Evolutionary conservation across 2,113 vertebrate genomes (phyloP), one percentile per base, ranked within the genome.

Genomic region (Calypte anna): DNA sequence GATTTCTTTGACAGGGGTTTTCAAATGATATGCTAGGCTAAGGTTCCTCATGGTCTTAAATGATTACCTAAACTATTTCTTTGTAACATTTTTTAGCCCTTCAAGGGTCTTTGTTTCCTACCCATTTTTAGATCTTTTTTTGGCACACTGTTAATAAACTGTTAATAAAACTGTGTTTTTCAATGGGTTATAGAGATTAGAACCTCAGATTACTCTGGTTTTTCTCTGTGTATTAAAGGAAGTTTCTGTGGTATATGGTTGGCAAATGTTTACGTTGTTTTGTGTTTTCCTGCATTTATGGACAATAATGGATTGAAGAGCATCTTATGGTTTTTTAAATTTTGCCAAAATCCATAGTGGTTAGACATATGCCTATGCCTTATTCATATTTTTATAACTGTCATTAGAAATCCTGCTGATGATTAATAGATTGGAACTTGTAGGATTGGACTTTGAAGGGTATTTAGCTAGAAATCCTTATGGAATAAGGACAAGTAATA

Each of bases 261-360:
- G 91, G 67, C 82, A 95, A 89, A 88, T 81, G 85, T 95, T 96
- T 82, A 77, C 87, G 63, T 88, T 85, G 38, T 83, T 15, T 64
- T 93, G 87, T 91, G 64, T 96, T 93, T 91, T 95, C 90, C 93
- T 97, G 84, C 48, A 25, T 93, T 90, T 96, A 85, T 86, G 93
- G 91, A 82, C 78, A 94, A 63, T 94, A 96, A 97, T 95, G 89
- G 95, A 95, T 90, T 85, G 79, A 88, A 94, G 78, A 95, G 43
- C 43, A 90, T 85, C 55, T 93, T 88, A 90, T 0, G 48, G 64
- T 24, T 76, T 75, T 80, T 75, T 90, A 86, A 69, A 44, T 96
- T 96, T 96, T 91, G 44, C 72, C 87, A 77, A 40, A 96, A 96
- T 96, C 93, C 55, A 95, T 94, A 80, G 68, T 70, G 48, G 53